Evolutionary conservation across 2,888 invertebrate species (phyloP).

Genomic region (Sipunculus nudus): DNA sequence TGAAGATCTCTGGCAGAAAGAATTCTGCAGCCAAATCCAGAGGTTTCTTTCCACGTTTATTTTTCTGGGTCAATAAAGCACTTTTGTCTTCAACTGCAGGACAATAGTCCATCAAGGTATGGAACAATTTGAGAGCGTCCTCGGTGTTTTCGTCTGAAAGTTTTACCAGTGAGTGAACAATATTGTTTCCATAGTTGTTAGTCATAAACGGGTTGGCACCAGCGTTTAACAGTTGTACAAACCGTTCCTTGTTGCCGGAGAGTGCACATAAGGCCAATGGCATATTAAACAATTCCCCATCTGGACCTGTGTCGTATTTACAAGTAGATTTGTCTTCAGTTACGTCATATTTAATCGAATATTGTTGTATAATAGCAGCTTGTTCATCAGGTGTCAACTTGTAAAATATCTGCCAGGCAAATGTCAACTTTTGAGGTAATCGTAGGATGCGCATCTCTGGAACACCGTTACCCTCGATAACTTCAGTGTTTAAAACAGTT

Average conservation of each 20-base stretch:
- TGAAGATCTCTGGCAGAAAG: neutral
- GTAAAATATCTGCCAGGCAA: too few species aligned
- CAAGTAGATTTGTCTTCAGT: too few species aligned
- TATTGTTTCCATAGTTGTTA: neutral
- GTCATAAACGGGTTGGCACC: neutral
- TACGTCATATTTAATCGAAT: too few species aligned
- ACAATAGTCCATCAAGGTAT: neutral
- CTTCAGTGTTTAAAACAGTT: too few species aligned
- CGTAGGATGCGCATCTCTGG: too few species aligned
- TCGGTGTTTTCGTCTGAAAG: neutral
- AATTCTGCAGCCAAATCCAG: neutral
- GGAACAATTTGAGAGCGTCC: neutral
- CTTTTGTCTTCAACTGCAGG: neutral
- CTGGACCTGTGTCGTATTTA: too few species aligned
- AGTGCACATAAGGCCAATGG: neutral
- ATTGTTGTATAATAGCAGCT: neutral
- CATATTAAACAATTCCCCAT: too few species aligned
- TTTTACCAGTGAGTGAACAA: neutral
- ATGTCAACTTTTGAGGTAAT: too few species aligned
- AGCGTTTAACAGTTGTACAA: neutral
- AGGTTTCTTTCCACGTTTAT: neutral
- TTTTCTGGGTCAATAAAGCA: neutral
- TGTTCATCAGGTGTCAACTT: neutral
- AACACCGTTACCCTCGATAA: too few species aligned
- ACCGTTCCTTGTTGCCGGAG: neutral